These are phyloP conservation scores for Dolichomitus sp. DNA, from an alignment of 2,888 invertebrate genomes.

Conservation along the genomic window DNA sequence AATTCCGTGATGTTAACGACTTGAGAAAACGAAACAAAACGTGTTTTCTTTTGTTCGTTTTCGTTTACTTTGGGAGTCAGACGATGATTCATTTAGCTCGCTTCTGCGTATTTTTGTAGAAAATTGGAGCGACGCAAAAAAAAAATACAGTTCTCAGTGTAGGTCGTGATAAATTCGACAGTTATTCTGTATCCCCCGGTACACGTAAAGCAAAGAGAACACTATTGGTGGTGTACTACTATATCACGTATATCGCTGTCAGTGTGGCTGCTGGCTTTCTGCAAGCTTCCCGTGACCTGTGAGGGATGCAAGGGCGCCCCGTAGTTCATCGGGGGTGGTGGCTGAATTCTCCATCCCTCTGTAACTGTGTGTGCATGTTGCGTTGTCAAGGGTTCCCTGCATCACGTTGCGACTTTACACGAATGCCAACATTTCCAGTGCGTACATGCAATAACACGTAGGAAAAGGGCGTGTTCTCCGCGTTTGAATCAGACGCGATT, in stretches of 20 bases:
- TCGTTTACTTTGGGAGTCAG: not conserved
- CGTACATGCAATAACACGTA: slow-evolving; percentile 46
- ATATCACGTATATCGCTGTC: not conserved
- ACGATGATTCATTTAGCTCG: slow-evolving; percentile 11
- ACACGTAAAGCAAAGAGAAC: not conserved
- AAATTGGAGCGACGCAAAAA: slow-evolving; percentile 26
- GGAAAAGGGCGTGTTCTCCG: slow-evolving; percentile 55
- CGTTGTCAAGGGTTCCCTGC: slow-evolving; percentile 28
- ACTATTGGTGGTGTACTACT: slow-evolving; percentile 5
- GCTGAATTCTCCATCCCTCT: slow-evolving; percentile 13
- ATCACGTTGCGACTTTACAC: slow-evolving; percentile 44
- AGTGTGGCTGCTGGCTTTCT: slow-evolving; percentile 25
- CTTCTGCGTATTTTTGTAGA: slow-evolving; percentile 5
- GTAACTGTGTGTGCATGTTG: slow-evolving; percentile 15
- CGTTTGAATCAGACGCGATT: slow-evolving; percentile 9
- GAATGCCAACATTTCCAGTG: slow-evolving; percentile 35
- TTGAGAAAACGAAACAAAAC: not conserved
- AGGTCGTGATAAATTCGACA: not conserved
- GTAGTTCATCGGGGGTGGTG: slow-evolving; percentile 33
- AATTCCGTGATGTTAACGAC: slow-evolving; percentile 11
- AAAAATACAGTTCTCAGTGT: not conserved
- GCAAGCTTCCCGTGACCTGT: slow-evolving; percentile 28
- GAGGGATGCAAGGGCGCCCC: slow-evolving; percentile 34
- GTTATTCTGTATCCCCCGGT: not conserved
- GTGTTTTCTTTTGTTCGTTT: not conserved